Base-by-base conservation (phyloP, 1,140 invertebrate species). In the Stratiolaelaps scimitus region DNA sequence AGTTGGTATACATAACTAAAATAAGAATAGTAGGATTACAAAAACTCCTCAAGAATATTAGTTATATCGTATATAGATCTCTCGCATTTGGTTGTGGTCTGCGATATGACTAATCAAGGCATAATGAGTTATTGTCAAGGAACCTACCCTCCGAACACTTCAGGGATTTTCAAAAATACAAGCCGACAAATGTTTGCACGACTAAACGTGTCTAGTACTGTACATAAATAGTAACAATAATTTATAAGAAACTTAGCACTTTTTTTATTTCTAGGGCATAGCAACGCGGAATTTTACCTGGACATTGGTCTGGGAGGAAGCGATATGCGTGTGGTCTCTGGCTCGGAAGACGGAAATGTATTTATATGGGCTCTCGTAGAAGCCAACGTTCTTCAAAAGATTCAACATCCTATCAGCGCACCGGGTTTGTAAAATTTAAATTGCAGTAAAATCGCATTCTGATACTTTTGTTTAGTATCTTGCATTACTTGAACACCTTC, bases 321-420 rank as follows among this genome's bases (percentile, higher is more conserved):
- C 69, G 92, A 96, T 75, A 86, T 83, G 34, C 81, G 85, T 68
- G 82, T 96, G 56, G 75, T 94, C 19, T 89, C 87, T 64, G 93
- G 92, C 0, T 94, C 92, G 0, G 83, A 84, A 43, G 85, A 88
- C 72, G 91, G 92, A 0, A 79, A 81, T 72, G 78, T 94, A 2
- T 88, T 85, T 77, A 81, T 86, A 70, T 98, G 90, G 89, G 88
- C 94, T 76, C 77, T 95, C 56, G 81, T 93, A 5, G 82, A 83
- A 17, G 13, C 53, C n/a, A 23, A 60, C 15, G 53, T 60, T 5
- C 4, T 60, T 26, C 20, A 19, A 15, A 60, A 60, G 26, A 60
- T 60, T n/a, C 26, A 60, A 10, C 53, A 60, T 60, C 15, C 15
- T 26, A 26, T 23, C 10, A 34, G 15, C 15, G 53, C 53, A 15